Evolutionary conservation across 1,140 invertebrate species (phyloP), one percentile per base, ranked within the genome.

Genomic region (Streblospio benedicti): DNA sequence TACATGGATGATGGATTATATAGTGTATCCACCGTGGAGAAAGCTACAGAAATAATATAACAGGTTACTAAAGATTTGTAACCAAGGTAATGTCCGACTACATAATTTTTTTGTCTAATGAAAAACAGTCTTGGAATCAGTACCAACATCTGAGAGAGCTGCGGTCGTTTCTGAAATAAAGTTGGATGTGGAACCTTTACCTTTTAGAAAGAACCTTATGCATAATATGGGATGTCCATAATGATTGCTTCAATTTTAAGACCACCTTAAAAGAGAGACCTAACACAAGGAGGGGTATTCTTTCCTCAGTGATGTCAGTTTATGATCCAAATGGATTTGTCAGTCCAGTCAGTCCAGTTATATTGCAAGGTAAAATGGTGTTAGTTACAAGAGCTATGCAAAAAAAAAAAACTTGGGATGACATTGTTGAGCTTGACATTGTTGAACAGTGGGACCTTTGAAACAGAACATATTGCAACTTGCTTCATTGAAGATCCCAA

Each of bases 281-380:
- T 4, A 28, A 25, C 20, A 66, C 66, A 18, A 45, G 66, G 9
- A 50, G 64, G 31, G 64, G 65, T 12, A 43, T 69, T 18, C 28
- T 68, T 20, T 64, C 66, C 5, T 64, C 55, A 5, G 25, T 69
- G 6, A 61, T 59, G n/a, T 62, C 60, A 25, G 32, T 68, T 12
- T 69, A 53, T 44, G 66, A 69, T 28, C 67, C 67, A 9, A 14
- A 66, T 2, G 67, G 67, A 32, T 68, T 67, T 33, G 28, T 65
- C 2, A 27, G 63, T 20, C 65, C 66, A 1, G n/a, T 66, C 20
- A n/a, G n/a, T n/a, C n/a, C n/a, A n/a, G n/a, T n/a, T n/a, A 60
- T 51, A 9, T 51, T 68, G 2, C 47, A 45, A 23, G 63, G 63
- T 16, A 67, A 64, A 33, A 20, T 59, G 12, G 33, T 69, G n/a